Evolutionary conservation across 2,888 invertebrate genomes (phyloP).

Genomic region (Drepanosiphum platanoidis): DNA sequence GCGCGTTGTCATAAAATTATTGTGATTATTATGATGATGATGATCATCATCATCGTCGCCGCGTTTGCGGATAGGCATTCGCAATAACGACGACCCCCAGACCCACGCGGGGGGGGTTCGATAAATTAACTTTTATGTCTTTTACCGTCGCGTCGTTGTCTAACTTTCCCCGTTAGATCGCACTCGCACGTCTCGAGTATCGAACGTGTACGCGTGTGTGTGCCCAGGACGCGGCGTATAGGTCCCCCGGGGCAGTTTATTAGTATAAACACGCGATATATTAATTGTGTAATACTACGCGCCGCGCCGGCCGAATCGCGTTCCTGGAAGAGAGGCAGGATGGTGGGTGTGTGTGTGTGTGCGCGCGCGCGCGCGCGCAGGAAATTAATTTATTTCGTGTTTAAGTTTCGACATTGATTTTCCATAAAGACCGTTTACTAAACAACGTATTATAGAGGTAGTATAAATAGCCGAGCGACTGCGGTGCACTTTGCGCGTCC

Average conservation of each 20-base stretch:
- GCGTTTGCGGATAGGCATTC: too few species aligned
- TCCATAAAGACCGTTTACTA: neutral
- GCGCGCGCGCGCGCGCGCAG: neutral
- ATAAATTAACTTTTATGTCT: neutral
- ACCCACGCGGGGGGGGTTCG: too few species aligned
- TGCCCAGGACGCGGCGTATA: neutral
- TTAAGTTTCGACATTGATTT: slow-evolving; percentile 3
- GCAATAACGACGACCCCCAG: too few species aligned
- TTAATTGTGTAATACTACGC: neutral
- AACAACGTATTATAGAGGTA: neutral
- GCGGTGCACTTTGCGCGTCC: neutral
- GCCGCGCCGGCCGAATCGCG: too few species aligned
- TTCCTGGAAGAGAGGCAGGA: too few species aligned
- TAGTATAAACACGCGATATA: neutral
- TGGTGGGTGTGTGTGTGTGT: too few species aligned
- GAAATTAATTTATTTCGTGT: slow-evolving; percentile 3
- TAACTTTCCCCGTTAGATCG: neutral
- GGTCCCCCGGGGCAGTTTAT: neutral
- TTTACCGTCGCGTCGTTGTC: neutral
- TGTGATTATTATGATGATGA: too few species aligned
- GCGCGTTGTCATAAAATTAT: too few species aligned
- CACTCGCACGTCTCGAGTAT: neutral
- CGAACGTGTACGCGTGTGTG: neutral
- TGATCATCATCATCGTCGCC: too few species aligned
- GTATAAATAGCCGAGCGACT: neutral